Evolutionary conservation across 2,888 invertebrate species (phyloP).

Genomic region (Mimas tiliae): DNA sequence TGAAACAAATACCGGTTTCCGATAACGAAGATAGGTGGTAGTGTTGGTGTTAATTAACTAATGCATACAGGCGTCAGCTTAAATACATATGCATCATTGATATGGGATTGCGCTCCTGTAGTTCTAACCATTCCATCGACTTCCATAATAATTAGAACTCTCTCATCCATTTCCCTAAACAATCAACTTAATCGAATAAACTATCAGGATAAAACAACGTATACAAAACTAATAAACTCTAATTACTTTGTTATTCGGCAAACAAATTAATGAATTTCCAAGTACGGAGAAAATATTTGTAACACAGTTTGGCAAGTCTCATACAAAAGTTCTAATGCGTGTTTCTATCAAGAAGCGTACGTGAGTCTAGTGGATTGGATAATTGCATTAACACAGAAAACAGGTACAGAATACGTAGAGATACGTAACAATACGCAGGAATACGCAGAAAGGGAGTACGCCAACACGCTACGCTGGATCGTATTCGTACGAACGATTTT

Average conservation of each 20-base stretch:
- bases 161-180: not conserved
- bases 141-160: not conserved
- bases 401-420: slow-evolving; percentile 10
- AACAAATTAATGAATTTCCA: slow-evolving; percentile 18
- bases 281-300: not conserved
- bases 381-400: slow-evolving; percentile 12
- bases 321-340: slow-evolving; percentile 7
- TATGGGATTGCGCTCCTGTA: too few species aligned
- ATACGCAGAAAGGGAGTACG: not conserved
- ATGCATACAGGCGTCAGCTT: too few species aligned
- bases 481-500: slow-evolving; percentile 11
- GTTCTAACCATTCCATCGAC: too few species aligned
- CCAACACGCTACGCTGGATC: not conserved
- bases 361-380: slow-evolving; percentile 22
- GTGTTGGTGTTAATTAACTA: too few species aligned
- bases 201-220: not conserved
- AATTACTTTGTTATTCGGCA: slow-evolving; percentile 8
- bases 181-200: not conserved
- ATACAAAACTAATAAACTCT: not conserved
- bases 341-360: slow-evolving; percentile 10
- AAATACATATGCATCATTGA: too few species aligned
- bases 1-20: too few species aligned
- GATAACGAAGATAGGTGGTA: too few species aligned
- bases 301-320: slow-evolving; percentile 2
- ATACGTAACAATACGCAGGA: not conserved